These are phyloP conservation scores for Ooceraea biroi DNA, from an alignment of 1,140 invertebrate genomes.

Conservation along the genomic window DNA sequence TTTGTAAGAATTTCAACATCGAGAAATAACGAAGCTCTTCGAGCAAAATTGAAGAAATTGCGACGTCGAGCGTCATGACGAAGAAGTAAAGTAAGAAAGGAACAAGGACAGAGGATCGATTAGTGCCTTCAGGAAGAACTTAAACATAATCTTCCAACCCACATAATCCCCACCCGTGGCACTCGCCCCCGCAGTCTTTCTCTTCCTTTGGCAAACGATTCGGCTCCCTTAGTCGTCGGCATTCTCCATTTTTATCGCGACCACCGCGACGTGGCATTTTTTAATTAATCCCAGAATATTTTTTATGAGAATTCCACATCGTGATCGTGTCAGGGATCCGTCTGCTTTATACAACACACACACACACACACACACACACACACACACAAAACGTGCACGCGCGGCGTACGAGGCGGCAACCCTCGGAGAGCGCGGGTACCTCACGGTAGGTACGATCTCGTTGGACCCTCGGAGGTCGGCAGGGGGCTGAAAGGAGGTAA, in stretches of 20 bases:
- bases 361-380: constrained; percentile 3
- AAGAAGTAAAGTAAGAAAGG: not conserved
- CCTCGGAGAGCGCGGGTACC: constrained; percentile 57
- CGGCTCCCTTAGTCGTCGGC: constrained; percentile 17
- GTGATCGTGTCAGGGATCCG: constrained; percentile 72
- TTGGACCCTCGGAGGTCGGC: constrained; percentile 70
- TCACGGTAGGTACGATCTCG: constrained; percentile 66
- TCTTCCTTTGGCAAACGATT: constrained; percentile 52
- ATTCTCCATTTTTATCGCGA: constrained; percentile 61
- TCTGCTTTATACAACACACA: constrained; percentile 36
- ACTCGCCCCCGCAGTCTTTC: constrained; percentile 18
- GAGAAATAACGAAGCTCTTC: not conserved
- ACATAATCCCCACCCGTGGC: constrained; percentile 65
- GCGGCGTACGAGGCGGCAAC: constrained; percentile 25
- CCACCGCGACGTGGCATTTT: constrained; percentile 78
- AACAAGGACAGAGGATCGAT: constrained; percentile 64
- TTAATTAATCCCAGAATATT: constrained; percentile 81
- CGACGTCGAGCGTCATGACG: not conserved
- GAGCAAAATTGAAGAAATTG: not conserved
- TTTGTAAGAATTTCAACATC: not conserved
- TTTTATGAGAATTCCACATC: constrained; percentile 80
- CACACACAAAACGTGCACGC: not conserved
- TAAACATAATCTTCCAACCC: constrained; percentile 73
- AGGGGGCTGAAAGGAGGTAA: constrained; percentile 78
- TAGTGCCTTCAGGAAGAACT: constrained; percentile 74